These are phyloP conservation scores for Myripristis jacobus DNA, from an alignment of 2,797 vertebrate species.

Conservation along the genomic window DNA sequence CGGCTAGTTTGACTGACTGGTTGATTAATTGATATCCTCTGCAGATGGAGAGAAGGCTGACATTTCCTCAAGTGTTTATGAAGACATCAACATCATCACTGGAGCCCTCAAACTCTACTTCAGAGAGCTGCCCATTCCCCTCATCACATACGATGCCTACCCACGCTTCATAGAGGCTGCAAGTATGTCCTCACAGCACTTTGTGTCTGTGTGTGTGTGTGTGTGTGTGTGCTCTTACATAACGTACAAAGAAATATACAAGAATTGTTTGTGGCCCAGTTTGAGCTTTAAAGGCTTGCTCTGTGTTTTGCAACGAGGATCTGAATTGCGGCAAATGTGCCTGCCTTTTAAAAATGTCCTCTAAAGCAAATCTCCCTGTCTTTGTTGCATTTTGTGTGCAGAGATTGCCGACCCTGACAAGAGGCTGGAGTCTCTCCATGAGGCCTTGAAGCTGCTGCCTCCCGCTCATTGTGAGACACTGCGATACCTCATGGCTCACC, in stretches of 20 bases:
- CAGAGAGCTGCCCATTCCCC: conserved; percentile 97
- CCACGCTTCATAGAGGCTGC: conserved; percentile 96
- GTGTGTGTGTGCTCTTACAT: conserved; percentile 5
- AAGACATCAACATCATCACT: conserved; percentile 99
- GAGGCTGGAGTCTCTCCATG: conserved; percentile 93
- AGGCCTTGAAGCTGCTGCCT: conserved; percentile 94
- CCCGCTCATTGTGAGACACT: conserved; percentile 97
- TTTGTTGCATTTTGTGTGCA: conserved; percentile 58
- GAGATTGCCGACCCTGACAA: conserved; percentile 93
- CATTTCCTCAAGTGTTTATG: conserved; percentile 95
- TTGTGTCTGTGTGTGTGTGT: neutral
- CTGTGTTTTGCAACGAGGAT: neutral
- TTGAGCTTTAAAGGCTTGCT: neutral
- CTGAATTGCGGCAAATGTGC: neutral
- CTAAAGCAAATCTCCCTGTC: neutral
- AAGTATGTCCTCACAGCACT: conserved; percentile 84
- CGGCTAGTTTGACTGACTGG: neutral
- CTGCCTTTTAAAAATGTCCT: neutral
- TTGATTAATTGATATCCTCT: conserved; percentile 25
- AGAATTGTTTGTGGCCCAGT: neutral
- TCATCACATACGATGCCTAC: conserved; percentile 98
- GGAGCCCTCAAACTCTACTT: conserved; percentile 99
- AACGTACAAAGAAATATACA: conserved; percentile 5
- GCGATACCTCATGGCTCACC: conserved; percentile 97
- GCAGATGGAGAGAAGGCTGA: conserved; percentile 98